Conservation (phyloP, 2,113 vertebrate species). For the Corydoras sp. region DNA sequence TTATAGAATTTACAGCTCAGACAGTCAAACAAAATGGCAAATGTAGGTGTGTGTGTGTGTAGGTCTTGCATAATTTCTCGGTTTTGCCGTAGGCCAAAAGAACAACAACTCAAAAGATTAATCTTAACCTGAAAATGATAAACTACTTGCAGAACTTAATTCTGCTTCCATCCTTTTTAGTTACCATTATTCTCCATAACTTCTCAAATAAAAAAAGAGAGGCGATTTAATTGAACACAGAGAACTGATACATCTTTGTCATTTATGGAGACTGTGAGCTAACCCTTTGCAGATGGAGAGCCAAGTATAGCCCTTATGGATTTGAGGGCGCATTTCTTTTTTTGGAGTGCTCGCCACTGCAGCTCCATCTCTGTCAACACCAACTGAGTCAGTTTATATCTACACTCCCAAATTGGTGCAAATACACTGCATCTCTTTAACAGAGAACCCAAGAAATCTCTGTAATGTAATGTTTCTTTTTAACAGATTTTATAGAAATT, state of each 20-base stretch:
- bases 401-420: background rate
- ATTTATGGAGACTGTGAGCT: slow-evolving; percentile 25
- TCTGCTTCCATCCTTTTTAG: slow-evolving; percentile 35
- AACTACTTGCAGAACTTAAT: slow-evolving; percentile 34
- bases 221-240: slow-evolving; percentile 39
- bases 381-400: slow-evolving; percentile 10
- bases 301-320: slow-evolving; percentile 20
- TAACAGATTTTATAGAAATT: background rate
- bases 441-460: background rate
- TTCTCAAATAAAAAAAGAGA: slow-evolving; percentile 40
- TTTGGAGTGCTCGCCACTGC: slow-evolving; percentile 5
- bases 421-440: slow-evolving; percentile 2
- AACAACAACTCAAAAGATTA: slow-evolving; percentile 28
- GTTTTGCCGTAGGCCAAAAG: slow-evolving; percentile 28
- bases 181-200: slow-evolving; percentile 38
- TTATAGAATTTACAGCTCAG: slow-evolving; percentile 27
- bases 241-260: slow-evolving; percentile 44
- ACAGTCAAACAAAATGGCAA: slow-evolving; percentile 5
- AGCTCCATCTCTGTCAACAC: slow-evolving; percentile 11
- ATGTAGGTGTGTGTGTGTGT: slow-evolving; percentile 8
- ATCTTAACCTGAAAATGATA: slow-evolving; percentile 35
- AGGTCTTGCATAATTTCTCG: slow-evolving; percentile 25
- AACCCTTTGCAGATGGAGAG: slow-evolving; percentile 19
- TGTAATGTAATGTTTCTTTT: slow-evolving; percentile 5
- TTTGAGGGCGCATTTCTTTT: slow-evolving; percentile 14